These are phyloP conservation scores for Hydroisotoma schaefferi DNA, from an alignment of 2,888 invertebrate species.

Conservation along the genomic window DNA sequence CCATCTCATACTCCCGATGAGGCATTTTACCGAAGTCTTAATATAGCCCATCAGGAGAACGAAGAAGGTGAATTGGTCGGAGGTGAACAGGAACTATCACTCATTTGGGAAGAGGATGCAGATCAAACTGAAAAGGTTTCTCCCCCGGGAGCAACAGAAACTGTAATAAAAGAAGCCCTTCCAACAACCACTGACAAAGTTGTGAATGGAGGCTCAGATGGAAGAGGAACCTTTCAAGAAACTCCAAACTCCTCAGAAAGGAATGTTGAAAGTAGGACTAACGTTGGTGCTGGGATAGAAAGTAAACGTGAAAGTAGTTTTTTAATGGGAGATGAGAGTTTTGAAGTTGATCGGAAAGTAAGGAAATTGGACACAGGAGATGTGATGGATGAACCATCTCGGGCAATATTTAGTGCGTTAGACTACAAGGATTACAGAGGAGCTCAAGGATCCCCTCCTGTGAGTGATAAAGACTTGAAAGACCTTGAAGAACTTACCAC, in stretches of 20 bases:
- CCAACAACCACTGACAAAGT: too few species aligned
- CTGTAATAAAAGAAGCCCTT: slow-evolving; percentile 47
- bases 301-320: background rate
- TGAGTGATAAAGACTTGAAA: slow-evolving; percentile 73
- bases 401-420: slow-evolving; percentile 64
- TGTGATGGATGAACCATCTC: background rate
- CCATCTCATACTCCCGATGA: slow-evolving; percentile 21
- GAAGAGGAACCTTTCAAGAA: background rate
- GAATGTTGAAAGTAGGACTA: too few species aligned
- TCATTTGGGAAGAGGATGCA: slow-evolving; percentile 75
- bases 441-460: slow-evolving; percentile 59
- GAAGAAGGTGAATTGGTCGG: slow-evolving; percentile 16
- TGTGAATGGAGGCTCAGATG: background rate
- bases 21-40: slow-evolving; percentile 59
- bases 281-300: background rate
- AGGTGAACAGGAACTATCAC: slow-evolving; percentile 65
- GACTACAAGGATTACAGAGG: slow-evolving; percentile 69
- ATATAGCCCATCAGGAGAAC: slow-evolving; percentile 75
- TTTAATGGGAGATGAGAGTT: slow-evolving; percentile 1
- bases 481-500: slow-evolving; percentile 71
- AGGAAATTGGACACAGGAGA: slow-evolving; percentile 15
- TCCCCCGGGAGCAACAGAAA: slow-evolving; percentile 53
- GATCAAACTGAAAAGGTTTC: slow-evolving; percentile 56
- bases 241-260: too few species aligned
- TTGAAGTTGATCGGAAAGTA: slow-evolving; percentile 16